A percentile compares a stretch with the other conserved stretches of the same genome.
phyloP scores from a whole-genome alignment of 2,888 invertebrate species.

The Lasiommata megera region DNA sequence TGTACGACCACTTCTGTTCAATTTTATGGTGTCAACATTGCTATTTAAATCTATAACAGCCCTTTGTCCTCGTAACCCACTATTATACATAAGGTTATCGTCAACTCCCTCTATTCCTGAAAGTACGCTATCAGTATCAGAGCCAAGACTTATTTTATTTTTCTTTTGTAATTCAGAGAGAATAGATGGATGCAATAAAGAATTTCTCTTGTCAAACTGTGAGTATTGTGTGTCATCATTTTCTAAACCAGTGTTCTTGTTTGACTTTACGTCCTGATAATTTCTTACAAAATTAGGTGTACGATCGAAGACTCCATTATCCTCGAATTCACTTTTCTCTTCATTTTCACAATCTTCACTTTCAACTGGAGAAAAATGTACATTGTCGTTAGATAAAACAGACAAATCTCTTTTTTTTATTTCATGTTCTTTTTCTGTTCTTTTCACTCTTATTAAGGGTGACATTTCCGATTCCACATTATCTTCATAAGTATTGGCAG shows the following conservation, averaged over 20 bases:
- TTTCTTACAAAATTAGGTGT: conserved; percentile 36
- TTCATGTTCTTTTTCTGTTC: conserved; percentile 49
- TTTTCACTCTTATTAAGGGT: conserved; percentile 67
- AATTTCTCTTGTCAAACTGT: conserved; percentile 17
- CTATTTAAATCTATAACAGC: conserved; percentile 36
- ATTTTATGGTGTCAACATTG: background rate
- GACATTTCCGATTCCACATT: conserved; percentile 47
- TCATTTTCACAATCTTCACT: conserved; percentile 70
- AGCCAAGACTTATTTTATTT: conserved; percentile 53
- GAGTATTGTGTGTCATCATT: background rate
- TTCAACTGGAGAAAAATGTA: conserved; percentile 62
- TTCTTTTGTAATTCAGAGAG: conserved; percentile 30
- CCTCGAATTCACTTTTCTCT: conserved; percentile 75
- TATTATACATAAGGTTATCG: conserved; percentile 65
- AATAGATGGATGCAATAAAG: conserved; percentile 19
- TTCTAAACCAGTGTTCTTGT: conserved; percentile 13
- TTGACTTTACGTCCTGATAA: conserved; percentile 23
- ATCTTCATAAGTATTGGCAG: conserved; percentile 50
- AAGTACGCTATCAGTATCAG: conserved; percentile 64
- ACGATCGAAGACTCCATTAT: conserved; percentile 63
- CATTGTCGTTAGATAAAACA: conserved; percentile 55
- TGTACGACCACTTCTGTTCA: conserved; percentile 20
- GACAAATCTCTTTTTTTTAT: conserved; percentile 57
- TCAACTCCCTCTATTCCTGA: conserved; percentile 65
- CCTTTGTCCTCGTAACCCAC: conserved; percentile 50